Percentiles rank a stretch among this genome's conserved stretches.
Evolutionary conservation across 2,113 vertebrate genomes (phyloP).

Genomic region (Ancistrus triradiatus): DNA sequence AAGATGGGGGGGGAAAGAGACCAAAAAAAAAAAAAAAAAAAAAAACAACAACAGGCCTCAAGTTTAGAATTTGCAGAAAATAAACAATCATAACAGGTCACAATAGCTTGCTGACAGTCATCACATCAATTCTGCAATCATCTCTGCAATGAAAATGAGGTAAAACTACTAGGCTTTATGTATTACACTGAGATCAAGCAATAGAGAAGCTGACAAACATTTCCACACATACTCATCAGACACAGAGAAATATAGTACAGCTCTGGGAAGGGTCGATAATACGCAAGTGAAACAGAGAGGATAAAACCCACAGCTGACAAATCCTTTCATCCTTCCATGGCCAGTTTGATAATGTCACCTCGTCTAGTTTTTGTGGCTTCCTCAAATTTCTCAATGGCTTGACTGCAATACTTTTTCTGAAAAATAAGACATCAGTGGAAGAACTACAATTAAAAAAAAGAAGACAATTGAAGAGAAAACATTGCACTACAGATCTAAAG

Average conservation of each 20-base stretch:
- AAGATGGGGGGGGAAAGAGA: too few relatives aligned
- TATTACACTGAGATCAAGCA: too few relatives aligned
- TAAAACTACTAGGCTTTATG: too few relatives aligned
- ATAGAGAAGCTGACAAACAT: too few relatives aligned
- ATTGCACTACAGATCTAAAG: neutral
- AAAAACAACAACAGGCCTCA: too few relatives aligned
- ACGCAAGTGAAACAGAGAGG: neutral
- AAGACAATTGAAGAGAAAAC: neutral
- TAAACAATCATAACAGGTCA: too few relatives aligned
- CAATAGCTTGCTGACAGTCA: too few relatives aligned
- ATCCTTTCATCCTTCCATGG: constrained; percentile 52
- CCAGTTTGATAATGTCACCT: constrained; percentile 63
- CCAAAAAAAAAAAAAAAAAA: too few relatives aligned
- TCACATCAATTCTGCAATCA: too few relatives aligned
- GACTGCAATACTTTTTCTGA: constrained; percentile 69
- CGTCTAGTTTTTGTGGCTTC: constrained; percentile 60
- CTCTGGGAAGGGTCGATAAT: neutral
- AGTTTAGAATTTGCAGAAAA: too few relatives aligned
- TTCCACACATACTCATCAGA: too few relatives aligned
- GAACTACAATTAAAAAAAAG: neutral
- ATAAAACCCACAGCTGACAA: constrained; percentile 30
- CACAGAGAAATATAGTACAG: neutral
- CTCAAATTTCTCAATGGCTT: constrained; percentile 66
- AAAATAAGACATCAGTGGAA: constrained; percentile 29
- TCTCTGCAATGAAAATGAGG: too few relatives aligned